These are phyloP conservation scores for Thunnus thynnus DNA, from an alignment of 2,113 vertebrate species.

Conservation along the genomic window DNA sequence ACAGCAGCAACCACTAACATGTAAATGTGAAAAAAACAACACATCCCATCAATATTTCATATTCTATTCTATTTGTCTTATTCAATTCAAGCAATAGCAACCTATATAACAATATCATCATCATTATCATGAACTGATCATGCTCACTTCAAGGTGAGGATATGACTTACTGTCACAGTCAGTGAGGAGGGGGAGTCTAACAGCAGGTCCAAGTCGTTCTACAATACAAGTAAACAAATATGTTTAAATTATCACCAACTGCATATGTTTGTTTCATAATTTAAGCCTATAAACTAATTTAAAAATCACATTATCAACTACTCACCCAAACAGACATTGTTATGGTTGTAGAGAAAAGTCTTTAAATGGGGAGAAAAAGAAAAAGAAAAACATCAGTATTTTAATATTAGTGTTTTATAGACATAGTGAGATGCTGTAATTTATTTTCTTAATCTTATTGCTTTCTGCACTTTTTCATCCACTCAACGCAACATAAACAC, in stretches of 20 bases:
- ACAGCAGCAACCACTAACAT: not conserved
- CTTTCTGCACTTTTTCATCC: not conserved
- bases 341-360: not conserved
- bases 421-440: not conserved
- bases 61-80: not conserved
- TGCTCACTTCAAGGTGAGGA: not conserved
- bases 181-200: constrained; percentile 82
- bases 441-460: not conserved
- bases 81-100: not conserved
- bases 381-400: not conserved
- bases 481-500: not conserved
- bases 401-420: too few species aligned
- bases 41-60: not conserved
- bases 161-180: constrained; percentile 61
- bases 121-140: not conserved
- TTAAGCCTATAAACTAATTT: not conserved
- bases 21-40: not conserved
- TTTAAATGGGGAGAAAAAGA: not conserved
- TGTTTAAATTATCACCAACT: not conserved
- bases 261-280: not conserved
- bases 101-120: not conserved
- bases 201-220: constrained; percentile 84
- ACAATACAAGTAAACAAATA: constrained; percentile 16
- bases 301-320: not conserved
- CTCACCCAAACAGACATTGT: constrained; percentile 79